A percentile compares a stretch with the other conserved stretches of the same genome.
phyloP scores from a whole-genome alignment of 2,888 invertebrate genomes.

The Colletes collaris region DNA sequence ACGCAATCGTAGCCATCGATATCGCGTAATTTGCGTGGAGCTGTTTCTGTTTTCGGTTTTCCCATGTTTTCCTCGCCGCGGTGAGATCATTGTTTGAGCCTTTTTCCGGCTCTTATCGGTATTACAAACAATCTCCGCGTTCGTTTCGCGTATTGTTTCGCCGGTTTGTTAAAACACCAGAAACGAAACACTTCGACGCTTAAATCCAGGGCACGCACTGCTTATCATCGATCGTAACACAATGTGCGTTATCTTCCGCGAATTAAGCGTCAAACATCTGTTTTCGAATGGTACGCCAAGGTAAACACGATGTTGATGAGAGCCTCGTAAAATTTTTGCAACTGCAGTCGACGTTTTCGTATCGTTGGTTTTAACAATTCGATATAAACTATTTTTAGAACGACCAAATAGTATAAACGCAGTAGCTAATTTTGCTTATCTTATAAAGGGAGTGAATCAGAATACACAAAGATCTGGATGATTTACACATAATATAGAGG shows the following conservation, averaged over 20 bases:
- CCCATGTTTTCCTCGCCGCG: slow-evolving; percentile 11
- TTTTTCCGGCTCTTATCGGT: slow-evolving; percentile 34
- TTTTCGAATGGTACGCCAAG: slow-evolving; percentile 26
- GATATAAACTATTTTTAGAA: too few species aligned
- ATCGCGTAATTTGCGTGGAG: neutral
- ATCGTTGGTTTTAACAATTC: too few species aligned
- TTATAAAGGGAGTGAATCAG: too few species aligned
- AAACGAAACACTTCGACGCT: slow-evolving; percentile 9
- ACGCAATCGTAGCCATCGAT: neutral
- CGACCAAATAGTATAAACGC: too few species aligned
- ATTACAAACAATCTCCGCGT: slow-evolving; percentile 6
- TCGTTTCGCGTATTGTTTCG: slow-evolving; percentile 8
- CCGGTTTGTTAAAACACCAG: neutral
- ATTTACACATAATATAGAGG: too few species aligned
- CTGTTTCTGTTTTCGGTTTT: slow-evolving; percentile 35
- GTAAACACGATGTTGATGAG: slow-evolving; percentile 2
- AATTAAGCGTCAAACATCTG: slow-evolving; percentile 26
- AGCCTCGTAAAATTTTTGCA: neutral
- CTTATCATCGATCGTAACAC: slow-evolving; percentile 44
- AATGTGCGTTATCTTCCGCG: slow-evolving; percentile 36
- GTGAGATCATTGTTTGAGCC: slow-evolving; percentile 39
- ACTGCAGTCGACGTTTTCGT: too few species aligned
- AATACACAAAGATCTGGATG: too few species aligned
- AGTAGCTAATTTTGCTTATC: too few species aligned
- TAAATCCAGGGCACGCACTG: slow-evolving; percentile 6